These are phyloP conservation scores for Crepidodera aurea DNA, from an alignment of 2,888 invertebrate genomes.

Conservation along the genomic window DNA sequence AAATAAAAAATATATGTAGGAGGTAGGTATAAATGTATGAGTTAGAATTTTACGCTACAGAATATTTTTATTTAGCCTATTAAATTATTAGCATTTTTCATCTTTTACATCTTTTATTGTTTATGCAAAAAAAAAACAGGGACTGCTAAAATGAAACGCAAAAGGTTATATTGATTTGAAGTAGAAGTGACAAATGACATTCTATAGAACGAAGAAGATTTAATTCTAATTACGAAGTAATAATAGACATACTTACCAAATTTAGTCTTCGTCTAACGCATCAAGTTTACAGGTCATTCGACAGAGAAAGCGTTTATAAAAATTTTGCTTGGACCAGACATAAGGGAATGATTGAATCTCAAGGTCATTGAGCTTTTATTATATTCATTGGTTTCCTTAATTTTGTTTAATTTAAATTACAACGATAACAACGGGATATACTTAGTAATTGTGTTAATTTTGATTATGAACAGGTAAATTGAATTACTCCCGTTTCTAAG, in stretches of 20 bases:
- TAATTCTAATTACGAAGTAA: background rate
- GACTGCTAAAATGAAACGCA: too few relatives aligned
- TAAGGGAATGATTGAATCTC: background rate
- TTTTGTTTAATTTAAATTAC: slow-evolving; percentile 20
- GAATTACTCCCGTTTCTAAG: background rate
- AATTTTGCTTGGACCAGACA: background rate
- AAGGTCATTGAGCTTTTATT: slow-evolving; percentile 19
- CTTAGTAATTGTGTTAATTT: slow-evolving; percentile 1
- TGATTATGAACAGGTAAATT: slow-evolving; percentile 23
- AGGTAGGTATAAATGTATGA: too few relatives aligned
- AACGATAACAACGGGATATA: slow-evolving; percentile 3
- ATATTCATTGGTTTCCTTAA: background rate
- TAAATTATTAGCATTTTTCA: too few relatives aligned
- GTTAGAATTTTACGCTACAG: too few relatives aligned
- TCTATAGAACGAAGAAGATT: background rate
- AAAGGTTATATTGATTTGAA: too few relatives aligned
- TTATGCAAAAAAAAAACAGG: too few relatives aligned
- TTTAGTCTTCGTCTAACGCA: background rate
- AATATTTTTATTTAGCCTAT: too few relatives aligned
- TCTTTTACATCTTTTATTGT: too few relatives aligned
- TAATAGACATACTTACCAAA: background rate
- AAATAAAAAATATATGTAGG: too few relatives aligned
- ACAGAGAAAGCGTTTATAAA: too few relatives aligned
- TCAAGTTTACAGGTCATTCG: background rate
- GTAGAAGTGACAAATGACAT: background rate